Evolutionary conservation across 2,113 vertebrate genomes (phyloP).

Genomic region (Tachysurus vachellii): DNA sequence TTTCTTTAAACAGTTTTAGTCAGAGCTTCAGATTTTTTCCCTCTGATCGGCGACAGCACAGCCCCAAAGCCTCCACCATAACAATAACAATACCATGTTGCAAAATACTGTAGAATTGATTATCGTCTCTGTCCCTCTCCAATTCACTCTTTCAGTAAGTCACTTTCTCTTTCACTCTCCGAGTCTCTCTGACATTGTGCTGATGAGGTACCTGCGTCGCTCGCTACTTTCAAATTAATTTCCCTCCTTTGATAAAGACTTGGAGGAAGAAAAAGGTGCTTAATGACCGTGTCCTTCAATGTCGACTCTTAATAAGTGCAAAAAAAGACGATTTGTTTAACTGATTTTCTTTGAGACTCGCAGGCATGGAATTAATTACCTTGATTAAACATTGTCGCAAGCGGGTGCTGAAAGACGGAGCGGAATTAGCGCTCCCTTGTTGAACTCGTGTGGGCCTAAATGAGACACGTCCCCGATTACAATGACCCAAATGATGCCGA

Average conservation of each 20-base stretch:
- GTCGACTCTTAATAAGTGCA: conserved; percentile 68
- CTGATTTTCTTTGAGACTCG: conserved; percentile 68
- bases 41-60: neutral
- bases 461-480: conserved; percentile 52
- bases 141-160: neutral
- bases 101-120: neutral
- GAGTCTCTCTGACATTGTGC: conserved; percentile 29
- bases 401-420: conserved; percentile 56
- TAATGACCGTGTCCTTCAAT: conserved; percentile 69
- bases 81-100: neutral
- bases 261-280: conserved; percentile 45
- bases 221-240: conserved; percentile 52
- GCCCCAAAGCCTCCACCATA: neutral
- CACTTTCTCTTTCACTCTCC: neutral
- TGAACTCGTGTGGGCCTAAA: conserved; percentile 50
- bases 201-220: conserved; percentile 42
- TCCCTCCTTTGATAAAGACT: conserved; percentile 51
- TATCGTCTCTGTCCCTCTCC: neutral
- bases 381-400: conserved; percentile 74
- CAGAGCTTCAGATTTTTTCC: neutral
- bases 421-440: conserved; percentile 55
- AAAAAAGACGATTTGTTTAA: conserved; percentile 68
- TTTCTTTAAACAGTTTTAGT: neutral
- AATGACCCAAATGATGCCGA: conserved; percentile 44
- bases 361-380: conserved; percentile 71